Conservation (phyloP, 2,888 invertebrate genomes). For the Cylindroiulus punctatus region DNA sequence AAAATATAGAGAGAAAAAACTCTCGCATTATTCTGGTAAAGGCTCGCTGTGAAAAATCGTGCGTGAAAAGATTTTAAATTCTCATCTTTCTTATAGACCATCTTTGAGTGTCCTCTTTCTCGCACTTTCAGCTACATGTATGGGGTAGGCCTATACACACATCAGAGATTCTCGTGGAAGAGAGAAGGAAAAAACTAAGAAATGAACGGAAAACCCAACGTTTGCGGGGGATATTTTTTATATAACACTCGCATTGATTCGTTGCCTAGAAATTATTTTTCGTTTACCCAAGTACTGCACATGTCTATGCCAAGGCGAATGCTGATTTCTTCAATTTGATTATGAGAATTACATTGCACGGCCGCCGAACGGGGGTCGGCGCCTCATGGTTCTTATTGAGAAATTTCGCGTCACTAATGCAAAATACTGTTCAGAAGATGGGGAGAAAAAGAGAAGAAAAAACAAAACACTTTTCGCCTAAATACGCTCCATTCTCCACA, state of each 20-base stretch:
- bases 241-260: slow-evolving; percentile 49
- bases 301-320: slow-evolving; percentile 52
- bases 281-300: slow-evolving; percentile 52
- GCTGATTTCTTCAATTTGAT: slow-evolving; percentile 53
- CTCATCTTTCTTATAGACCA: slow-evolving; percentile 49
- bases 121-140: slow-evolving; percentile 9
- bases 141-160: slow-evolving; percentile 25
- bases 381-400: slow-evolving; percentile 36
- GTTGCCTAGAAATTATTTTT: slow-evolving; percentile 52
- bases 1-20: slow-evolving; percentile 44
- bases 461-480: slow-evolving; percentile 40
- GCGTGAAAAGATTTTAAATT: slow-evolving; percentile 53
- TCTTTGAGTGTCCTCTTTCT: slow-evolving; percentile 50
- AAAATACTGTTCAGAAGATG: background rate
- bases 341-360: slow-evolving; percentile 46
- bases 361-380: slow-evolving; percentile 48
- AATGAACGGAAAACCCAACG: slow-evolving; percentile 37
- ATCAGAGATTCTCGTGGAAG: background rate
- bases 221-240: slow-evolving; percentile 34
- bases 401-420: slow-evolving; percentile 24
- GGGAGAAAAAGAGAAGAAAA: background rate
- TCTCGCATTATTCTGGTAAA: slow-evolving; percentile 40
- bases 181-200: slow-evolving; percentile 5
- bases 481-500: slow-evolving; percentile 38
- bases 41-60: slow-evolving; percentile 51